Evolutionary conservation across 2,113 vertebrate genomes (phyloP), one percentile per base, ranked within the genome.

Genomic region (Protobothrops flavoviridis): DNA sequence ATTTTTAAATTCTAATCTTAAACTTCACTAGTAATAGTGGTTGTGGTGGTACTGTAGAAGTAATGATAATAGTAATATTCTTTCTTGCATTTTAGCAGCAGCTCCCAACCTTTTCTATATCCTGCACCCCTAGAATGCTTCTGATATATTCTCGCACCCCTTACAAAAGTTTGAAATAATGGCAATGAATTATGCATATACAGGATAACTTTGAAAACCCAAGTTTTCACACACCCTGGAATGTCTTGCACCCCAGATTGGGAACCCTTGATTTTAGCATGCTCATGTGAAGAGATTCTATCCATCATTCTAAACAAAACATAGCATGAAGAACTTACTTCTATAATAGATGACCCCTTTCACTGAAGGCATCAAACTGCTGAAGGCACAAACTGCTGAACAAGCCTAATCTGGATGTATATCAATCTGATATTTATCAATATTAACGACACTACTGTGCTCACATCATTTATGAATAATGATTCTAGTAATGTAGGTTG

Each of bases 401-500:
- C 90, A 50, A 48, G 50, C 45, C 39, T 85, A 91, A 52, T 94
- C 93, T 90, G 69, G 9, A 26, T 90, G 56, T 87, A 81, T 90
- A 93, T 90, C 92, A 90, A 64, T 93, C 55, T 87, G 81, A 89
- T 92, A 92, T 90, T 94, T 69, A 94, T 61, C 87, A 59, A 90
- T 21, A 94, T 90, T 94, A 94, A 92, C 10, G 29, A 92, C 69
- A 90, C 64, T 48, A 94, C 69, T 74, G 57, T 29, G 33, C 26
- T 56, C 43, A 59, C 39, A 29, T 88, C 48, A 91, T 87, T 88
- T 87, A 93, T 74, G 85, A 88, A 90, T 33, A 91, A 91, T 87
- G 52, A 50, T 53, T 88, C 43, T 56, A 45, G 50, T 57, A 61
- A 53, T 81, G 26, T 92, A 26, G 81, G 52, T 92, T 87, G 52